phyloP scores from a whole-genome alignment of 2,113 vertebrate species.

The Orthochromis indermauri region DNA sequence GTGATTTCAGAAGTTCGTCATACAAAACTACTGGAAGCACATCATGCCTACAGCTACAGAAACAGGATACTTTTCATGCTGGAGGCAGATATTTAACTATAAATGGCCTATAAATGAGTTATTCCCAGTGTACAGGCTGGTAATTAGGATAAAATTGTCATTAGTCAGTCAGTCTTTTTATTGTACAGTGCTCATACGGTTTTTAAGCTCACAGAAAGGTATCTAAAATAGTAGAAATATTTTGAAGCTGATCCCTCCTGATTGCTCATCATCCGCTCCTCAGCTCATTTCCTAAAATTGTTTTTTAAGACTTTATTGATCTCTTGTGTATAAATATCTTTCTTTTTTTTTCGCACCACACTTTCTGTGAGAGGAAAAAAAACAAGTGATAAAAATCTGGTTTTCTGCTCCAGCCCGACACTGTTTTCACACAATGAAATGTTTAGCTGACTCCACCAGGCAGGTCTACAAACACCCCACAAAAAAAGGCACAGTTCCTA shows the following conservation, averaged over 20 bases:
- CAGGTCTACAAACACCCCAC: background rate
- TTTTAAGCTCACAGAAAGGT: background rate
- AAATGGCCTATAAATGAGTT: background rate
- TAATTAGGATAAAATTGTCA: background rate
- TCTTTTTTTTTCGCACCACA: background rate
- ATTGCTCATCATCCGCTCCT: background rate
- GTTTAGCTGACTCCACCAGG: background rate
- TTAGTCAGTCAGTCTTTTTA: background rate
- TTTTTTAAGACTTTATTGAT: background rate
- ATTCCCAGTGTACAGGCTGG: background rate
- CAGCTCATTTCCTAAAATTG: background rate
- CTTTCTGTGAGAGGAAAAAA: background rate
- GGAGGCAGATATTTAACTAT: background rate
- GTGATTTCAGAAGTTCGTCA: background rate
- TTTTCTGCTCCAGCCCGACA: background rate
- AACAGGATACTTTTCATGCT: background rate
- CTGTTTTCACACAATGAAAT: background rate
- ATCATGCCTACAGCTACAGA: background rate
- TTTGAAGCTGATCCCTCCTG: background rate
- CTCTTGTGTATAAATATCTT: background rate
- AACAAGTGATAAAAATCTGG: background rate
- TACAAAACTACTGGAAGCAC: background rate
- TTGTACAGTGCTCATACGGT: background rate
- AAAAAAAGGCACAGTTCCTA: background rate
- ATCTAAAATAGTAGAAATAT: background rate